Evolutionary conservation across 2,797 vertebrate genomes (phyloP).

Genomic region (Acridotheres tristis): DNA sequence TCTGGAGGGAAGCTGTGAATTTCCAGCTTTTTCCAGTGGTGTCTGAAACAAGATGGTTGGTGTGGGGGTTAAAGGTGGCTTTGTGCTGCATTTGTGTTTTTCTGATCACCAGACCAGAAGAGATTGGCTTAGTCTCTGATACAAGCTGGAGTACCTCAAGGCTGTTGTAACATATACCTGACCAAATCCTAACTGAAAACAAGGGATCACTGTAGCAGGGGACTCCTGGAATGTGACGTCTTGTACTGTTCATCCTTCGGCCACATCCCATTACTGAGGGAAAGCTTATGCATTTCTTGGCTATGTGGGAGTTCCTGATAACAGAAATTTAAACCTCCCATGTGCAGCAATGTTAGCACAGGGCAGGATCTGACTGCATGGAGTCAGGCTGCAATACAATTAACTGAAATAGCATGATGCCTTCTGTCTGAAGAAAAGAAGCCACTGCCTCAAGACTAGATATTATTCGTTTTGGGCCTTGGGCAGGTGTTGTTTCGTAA

Average conservation of each 20-base stretch:
- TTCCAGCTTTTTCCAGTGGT: neutral
- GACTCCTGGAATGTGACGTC: neutral
- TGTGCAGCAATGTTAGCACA: neutral
- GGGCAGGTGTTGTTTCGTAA: neutral
- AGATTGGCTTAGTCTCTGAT: conserved; percentile 15
- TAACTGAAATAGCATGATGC: neutral
- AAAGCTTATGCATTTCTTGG: neutral
- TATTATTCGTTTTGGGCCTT: neutral
- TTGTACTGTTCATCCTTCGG: neutral
- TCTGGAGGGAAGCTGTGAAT: neutral
- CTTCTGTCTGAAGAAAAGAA: neutral
- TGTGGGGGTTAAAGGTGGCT: neutral
- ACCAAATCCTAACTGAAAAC: neutral
- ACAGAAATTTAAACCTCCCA: neutral
- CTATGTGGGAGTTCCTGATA: neutral
- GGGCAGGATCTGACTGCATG: neutral
- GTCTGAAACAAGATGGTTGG: neutral
- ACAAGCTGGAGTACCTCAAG: neutral
- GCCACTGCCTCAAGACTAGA: neutral
- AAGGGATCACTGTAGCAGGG: neutral
- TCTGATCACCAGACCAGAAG: conserved; percentile 22
- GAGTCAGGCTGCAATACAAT: neutral
- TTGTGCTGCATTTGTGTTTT: neutral
- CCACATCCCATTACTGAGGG: neutral
- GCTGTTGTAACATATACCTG: conserved; percentile 14